Conservation (phyloP, 2,888 invertebrate species). For the Subacronicta megacephala region DNA sequence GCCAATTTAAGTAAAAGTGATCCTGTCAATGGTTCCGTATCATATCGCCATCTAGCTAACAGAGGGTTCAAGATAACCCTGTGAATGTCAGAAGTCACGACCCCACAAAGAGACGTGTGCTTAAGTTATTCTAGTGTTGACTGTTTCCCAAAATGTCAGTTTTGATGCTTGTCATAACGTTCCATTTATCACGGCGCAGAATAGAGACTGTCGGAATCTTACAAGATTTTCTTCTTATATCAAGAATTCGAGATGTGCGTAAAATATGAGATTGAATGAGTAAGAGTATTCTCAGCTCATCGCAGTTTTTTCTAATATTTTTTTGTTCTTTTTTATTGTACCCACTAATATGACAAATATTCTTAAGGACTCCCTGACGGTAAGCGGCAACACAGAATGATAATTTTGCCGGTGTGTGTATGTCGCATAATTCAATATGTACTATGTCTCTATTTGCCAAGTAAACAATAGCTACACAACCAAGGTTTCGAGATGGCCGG, state of each 20-base stretch:
- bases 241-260: constrained; percentile 13
- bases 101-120: constrained; percentile 20
- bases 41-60: no score
- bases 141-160: constrained; percentile 26
- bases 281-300: neutral
- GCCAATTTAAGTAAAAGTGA: constrained; percentile 2
- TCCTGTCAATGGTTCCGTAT: neutral
- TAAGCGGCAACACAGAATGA: no score
- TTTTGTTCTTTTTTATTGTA: neutral
- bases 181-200: constrained; percentile 21
- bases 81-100: constrained; percentile 37
- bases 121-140: constrained; percentile 37
- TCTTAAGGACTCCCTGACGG: no score
- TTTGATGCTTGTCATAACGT: constrained; percentile 14
- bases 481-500: no score
- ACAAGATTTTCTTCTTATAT: constrained; percentile 23
- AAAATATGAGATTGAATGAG: constrained; percentile 19
- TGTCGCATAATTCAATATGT: no score
- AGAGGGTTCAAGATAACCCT: constrained; percentile 18
- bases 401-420: no score
- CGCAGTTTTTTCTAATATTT: neutral
- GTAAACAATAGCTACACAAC: no score
- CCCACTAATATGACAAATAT: no score
- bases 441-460: no score
- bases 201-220: constrained; percentile 15